These are phyloP conservation scores for Limnephilus lunatus DNA, from an alignment of 2,888 invertebrate species.

Conservation along the genomic window DNA sequence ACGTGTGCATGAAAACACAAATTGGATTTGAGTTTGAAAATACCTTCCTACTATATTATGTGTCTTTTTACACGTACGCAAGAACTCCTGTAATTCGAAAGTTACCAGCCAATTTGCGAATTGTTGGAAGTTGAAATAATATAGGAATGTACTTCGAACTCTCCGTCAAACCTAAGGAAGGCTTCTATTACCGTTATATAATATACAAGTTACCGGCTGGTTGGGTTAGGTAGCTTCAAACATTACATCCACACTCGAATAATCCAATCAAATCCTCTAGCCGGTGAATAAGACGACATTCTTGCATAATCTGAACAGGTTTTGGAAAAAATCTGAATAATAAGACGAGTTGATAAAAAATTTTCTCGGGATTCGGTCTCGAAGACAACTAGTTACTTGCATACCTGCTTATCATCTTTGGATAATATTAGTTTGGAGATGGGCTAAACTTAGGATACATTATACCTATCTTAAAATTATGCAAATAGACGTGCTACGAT, in stretches of 20 bases:
- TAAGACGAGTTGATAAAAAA: constrained; percentile 10
- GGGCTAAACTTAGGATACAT: background rate
- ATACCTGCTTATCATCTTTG: background rate
- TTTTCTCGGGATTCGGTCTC: background rate
- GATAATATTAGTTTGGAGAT: background rate
- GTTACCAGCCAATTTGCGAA: background rate
- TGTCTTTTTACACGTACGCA: background rate
- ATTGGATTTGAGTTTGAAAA: background rate
- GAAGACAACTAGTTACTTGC: background rate
- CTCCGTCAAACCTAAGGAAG: background rate
- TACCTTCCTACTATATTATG: background rate
- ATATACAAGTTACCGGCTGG: background rate
- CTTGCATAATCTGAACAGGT: constrained; percentile 48
- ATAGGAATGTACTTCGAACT: background rate
- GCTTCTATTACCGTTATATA: background rate
- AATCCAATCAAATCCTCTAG: background rate
- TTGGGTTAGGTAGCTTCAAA: background rate
- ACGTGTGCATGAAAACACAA: background rate
- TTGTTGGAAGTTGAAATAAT: background rate
- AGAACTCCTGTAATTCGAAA: background rate
- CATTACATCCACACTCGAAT: background rate
- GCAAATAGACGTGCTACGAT: too few species aligned
- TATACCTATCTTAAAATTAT: too few species aligned
- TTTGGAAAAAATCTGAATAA: constrained; percentile 14
- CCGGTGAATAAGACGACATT: constrained; percentile 45